phyloP scores from a whole-genome alignment of 1,140 invertebrate genomes.

The Pogonomyrmex californicus region DNA sequence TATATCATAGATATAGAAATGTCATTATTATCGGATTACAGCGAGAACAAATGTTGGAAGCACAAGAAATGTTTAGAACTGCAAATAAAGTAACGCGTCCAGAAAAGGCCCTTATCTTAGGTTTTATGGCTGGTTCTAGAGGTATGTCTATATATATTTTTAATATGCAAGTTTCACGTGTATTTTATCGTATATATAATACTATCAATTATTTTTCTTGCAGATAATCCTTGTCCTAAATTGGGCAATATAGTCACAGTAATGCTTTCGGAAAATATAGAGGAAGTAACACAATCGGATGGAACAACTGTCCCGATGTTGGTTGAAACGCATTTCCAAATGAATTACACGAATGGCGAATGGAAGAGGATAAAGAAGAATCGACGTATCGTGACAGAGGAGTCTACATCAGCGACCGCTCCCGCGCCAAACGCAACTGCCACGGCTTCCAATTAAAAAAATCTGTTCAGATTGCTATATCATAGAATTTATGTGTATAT shows the following conservation, averaged over 20 bases:
- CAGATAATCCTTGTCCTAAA: conserved; percentile 98
- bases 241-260: conserved; percentile 97
- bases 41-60: conserved; percentile 98
- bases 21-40: conserved; percentile 83
- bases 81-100: conserved; percentile 98
- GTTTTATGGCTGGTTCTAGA: conserved; percentile 98
- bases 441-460: conserved; percentile 82
- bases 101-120: conserved; percentile 98
- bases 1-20: no score
- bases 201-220: conserved; percentile 59
- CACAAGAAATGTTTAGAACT: conserved; percentile 98
- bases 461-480: conserved; percentile 23
- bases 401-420: conserved; percentile 76
- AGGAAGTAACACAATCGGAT: conserved; percentile 92
- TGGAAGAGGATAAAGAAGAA: conserved; percentile 97
- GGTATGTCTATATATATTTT: conserved; percentile 86
- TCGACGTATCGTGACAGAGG: conserved; percentile 89
- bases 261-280: conserved; percentile 95
- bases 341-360: conserved; percentile 98
- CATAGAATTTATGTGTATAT: neutral
- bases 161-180: neutral
- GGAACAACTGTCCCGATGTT: conserved; percentile 92
- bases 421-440: conserved; percentile 77
- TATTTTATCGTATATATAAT: neutral
- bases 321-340: conserved; percentile 97